These are phyloP conservation scores for Hemithea aestivaria DNA, from an alignment of 2,888 invertebrate genomes.

Conservation along the genomic window DNA sequence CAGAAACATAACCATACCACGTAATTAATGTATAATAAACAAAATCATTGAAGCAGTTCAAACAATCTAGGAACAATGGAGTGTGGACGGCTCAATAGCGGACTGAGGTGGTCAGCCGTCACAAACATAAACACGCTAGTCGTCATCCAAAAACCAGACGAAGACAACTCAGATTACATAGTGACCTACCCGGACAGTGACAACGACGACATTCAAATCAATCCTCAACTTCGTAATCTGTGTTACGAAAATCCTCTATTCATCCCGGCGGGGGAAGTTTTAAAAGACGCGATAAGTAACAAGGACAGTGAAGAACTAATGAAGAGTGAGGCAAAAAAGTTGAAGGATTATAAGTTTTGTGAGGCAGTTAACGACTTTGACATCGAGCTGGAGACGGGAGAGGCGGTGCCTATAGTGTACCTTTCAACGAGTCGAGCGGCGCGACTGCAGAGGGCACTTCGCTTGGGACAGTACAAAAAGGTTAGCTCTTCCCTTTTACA, in stretches of 20 bases:
- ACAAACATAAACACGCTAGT: slow-evolving; percentile 38
- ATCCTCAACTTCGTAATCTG: slow-evolving; percentile 47
- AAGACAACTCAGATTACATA: slow-evolving; percentile 50
- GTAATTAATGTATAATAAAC: slow-evolving; percentile 39
- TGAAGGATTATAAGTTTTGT: slow-evolving; percentile 68
- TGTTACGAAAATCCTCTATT: slow-evolving; percentile 62
- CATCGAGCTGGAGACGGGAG: slow-evolving; percentile 62
- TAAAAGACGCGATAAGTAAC: slow-evolving; percentile 58
- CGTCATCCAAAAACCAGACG: slow-evolving; percentile 41
- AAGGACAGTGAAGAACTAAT: slow-evolving; percentile 56
- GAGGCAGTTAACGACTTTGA: slow-evolving; percentile 71
- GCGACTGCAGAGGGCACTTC: slow-evolving; percentile 74
- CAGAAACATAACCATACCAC: slow-evolving; percentile 29
- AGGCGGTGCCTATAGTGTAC: slow-evolving; percentile 68
- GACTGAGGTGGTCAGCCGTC: slow-evolving; percentile 53
- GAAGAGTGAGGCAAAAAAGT: slow-evolving; percentile 62
- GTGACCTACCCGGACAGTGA: slow-evolving; percentile 60
- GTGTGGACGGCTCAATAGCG: slow-evolving; percentile 51
- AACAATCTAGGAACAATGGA: slow-evolving; percentile 51
- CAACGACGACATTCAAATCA: slow-evolving; percentile 38
- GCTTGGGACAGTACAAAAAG: slow-evolving; percentile 79
- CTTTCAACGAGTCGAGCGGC: slow-evolving; percentile 75
- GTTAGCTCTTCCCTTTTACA: slow-evolving; percentile 46
- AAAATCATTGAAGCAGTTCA: slow-evolving; percentile 35
- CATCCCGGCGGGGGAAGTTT: slow-evolving; percentile 56